A percentile compares a stretch with the other conserved stretches of the same genome.
Evolutionary conservation across 2,888 invertebrate genomes (phyloP).

Genomic region (Drosophila greeni): DNA sequence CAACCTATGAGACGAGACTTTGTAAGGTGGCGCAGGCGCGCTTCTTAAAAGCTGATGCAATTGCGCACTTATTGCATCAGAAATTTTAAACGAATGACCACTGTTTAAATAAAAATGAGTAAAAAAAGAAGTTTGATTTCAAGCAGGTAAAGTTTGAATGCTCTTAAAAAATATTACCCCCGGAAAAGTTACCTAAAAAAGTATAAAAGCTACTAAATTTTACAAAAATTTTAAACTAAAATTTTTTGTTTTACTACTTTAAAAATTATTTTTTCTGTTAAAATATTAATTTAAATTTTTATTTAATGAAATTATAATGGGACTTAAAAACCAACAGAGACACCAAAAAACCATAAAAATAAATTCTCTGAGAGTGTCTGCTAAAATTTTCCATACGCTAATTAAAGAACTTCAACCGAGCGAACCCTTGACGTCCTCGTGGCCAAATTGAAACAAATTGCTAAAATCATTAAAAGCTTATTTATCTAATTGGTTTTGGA

Average conservation of each 20-base stretch:
- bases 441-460: conserved; percentile 53
- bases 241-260: no score
- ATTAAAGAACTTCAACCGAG: conserved; percentile 22
- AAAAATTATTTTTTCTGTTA: background rate
- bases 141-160: background rate
- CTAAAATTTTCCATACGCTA: conserved; percentile 30
- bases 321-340: background rate
- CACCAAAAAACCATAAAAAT: conserved; percentile 10
- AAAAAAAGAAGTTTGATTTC: background rate
- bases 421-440: conserved; percentile 12
- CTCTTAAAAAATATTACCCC: background rate
- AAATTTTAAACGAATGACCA: conserved; percentile 18
- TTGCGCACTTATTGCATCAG: conserved; percentile 62
- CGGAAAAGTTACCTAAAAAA: background rate
- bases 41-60: conserved; percentile 65
- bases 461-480: conserved; percentile 58
- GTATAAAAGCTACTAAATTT: no score
- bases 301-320: background rate
- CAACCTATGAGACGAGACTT: conserved; percentile 24
- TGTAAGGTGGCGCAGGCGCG: conserved; percentile 51
- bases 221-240: no score
- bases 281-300: background rate
- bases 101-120: conserved; percentile 8
- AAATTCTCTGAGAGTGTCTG: conserved; percentile 12
- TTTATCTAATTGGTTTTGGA: conserved; percentile 63